Evolutionary conservation across 2,113 vertebrate genomes (phyloP).

Genomic region (Dendropsophus ebraccatus): DNA sequence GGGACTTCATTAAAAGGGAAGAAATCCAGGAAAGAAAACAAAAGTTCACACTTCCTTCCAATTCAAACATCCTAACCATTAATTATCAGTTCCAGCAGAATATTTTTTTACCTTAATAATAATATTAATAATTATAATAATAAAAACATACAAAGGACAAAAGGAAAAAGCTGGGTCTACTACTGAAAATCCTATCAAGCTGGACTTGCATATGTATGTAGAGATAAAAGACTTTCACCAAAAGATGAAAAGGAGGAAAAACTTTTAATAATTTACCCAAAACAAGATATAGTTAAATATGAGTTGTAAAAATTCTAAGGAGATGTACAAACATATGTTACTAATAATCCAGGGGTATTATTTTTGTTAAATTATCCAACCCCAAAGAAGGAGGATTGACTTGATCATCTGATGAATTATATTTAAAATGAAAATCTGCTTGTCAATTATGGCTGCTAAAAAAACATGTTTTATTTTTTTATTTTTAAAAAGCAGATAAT

Average conservation of each 20-base stretch:
- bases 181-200: constrained; percentile 93
- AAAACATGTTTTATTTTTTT: constrained; percentile 62
- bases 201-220: constrained; percentile 89
- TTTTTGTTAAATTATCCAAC: constrained; percentile 83
- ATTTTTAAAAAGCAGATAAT: constrained; percentile 71
- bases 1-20: constrained; percentile 87
- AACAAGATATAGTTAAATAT: constrained; percentile 81
- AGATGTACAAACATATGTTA: constrained; percentile 81
- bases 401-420: constrained; percentile 82
- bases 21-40: constrained; percentile 91
- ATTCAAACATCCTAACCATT: constrained; percentile 80
- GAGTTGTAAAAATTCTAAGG: constrained; percentile 84
- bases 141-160: constrained; percentile 59
- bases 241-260: constrained; percentile 62
- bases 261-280: constrained; percentile 75
- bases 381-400: constrained; percentile 78
- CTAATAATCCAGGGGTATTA: constrained; percentile 76
- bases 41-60: constrained; percentile 94
- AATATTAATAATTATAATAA: constrained; percentile 70
- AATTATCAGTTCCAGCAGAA: constrained; percentile 81
- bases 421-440: constrained; percentile 83
- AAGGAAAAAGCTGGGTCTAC: constrained; percentile 81
- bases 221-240: constrained; percentile 81
- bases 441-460: constrained; percentile 83
- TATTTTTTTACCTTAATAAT: constrained; percentile 74